Evolutionary conservation across 2,113 vertebrate genomes (phyloP).

Genomic region (Malurus elegans): DNA sequence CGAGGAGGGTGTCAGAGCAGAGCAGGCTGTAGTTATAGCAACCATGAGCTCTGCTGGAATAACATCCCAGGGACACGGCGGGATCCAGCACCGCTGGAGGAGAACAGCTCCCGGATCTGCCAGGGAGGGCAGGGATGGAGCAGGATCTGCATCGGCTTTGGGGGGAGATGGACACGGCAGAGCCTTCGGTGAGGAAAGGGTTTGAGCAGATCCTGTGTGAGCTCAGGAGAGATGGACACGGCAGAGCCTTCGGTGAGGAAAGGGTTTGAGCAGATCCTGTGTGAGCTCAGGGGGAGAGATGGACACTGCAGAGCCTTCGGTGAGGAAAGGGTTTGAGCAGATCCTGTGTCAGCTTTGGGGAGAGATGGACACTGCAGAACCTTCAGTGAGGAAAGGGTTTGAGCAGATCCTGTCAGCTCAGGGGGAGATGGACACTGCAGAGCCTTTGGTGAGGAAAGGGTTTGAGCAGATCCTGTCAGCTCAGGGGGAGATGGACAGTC

Average conservation of each 20-base stretch:
- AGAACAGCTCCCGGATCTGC: neutral
- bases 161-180: neutral
- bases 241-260: no score
- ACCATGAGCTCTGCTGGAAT: neutral
- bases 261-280: no score
- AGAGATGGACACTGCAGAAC: neutral
- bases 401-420: no score
- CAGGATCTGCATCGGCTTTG: neutral
- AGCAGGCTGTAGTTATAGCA: neutral
- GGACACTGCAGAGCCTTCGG: no score
- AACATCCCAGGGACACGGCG: neutral
- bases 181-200: no score
- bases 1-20: neutral
- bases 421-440: no score
- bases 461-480: neutral
- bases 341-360: neutral
- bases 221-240: no score
- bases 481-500: neutral
- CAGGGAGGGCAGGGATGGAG: neutral
- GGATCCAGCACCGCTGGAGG: neutral
- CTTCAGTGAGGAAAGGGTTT: no score
- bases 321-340: neutral
- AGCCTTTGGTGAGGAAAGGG: no score
- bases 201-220: no score
- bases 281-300: no score